These are phyloP conservation scores for Pimephales promelas DNA, from an alignment of 2,113 vertebrate genomes.

Conservation along the genomic window DNA sequence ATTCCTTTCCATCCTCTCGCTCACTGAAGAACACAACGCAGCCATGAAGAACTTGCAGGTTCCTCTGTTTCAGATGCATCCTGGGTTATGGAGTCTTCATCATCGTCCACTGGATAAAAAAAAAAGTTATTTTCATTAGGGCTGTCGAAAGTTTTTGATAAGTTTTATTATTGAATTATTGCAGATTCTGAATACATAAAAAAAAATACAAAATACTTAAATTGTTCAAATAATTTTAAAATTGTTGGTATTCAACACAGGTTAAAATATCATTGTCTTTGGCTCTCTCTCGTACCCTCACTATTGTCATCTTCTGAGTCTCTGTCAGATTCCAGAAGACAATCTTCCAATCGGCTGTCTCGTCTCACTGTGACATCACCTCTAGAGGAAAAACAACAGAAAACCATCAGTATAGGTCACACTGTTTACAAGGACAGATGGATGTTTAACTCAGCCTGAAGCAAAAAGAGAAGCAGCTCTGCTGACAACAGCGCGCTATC, in stretches of 20 bases:
- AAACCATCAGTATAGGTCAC: constrained; percentile 38
- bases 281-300: constrained; percentile 47
- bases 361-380: constrained; percentile 73
- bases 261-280: background rate
- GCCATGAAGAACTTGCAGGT: constrained; percentile 64
- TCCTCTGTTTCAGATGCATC: constrained; percentile 50
- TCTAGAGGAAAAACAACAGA: constrained; percentile 64
- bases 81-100: constrained; percentile 45
- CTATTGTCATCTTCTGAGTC: constrained; percentile 68
- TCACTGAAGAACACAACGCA: constrained; percentile 77
- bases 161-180: background rate
- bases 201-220: too few relatives aligned
- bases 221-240: too few relatives aligned
- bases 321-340: constrained; percentile 69
- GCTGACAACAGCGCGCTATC: background rate
- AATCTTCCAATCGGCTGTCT: constrained; percentile 69
- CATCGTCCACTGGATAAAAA: constrained; percentile 43
- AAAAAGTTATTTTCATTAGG: background rate
- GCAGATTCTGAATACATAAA: background rate
- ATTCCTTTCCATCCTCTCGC: constrained; percentile 42
- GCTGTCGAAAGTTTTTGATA: background rate
- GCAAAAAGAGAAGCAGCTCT: constrained; percentile 9
- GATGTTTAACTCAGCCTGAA: constrained; percentile 19
- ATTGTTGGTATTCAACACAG: background rate
- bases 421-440: constrained; percentile 24